Conservation (phyloP, 2,797 vertebrate species). For the Graptemys geographica region DNA sequence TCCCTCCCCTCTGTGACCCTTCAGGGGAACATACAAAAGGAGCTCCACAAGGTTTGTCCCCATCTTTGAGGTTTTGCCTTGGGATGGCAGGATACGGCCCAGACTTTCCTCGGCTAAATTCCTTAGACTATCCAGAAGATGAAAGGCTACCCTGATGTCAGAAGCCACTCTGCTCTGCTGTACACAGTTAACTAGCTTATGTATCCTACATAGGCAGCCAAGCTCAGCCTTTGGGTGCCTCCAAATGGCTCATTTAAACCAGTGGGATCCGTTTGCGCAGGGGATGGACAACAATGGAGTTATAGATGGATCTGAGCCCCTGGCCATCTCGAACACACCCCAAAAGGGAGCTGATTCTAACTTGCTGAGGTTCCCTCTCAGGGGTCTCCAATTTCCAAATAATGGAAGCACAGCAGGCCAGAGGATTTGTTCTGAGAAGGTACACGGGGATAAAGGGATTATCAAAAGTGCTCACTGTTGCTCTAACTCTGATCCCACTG, state of each 20-base stretch:
- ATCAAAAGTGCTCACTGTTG: not conserved
- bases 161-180: not conserved
- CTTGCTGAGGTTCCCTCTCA: not conserved
- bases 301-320: not conserved
- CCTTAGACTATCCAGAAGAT: not conserved
- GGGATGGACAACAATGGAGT: not conserved
- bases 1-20: not conserved
- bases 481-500: not conserved
- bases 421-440: not conserved
- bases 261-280: not conserved
- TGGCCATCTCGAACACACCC: not conserved
- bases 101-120: not conserved
- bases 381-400: not conserved
- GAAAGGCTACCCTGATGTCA: not conserved
- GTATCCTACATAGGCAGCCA: not conserved
- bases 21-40: not conserved
- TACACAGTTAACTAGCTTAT: too few relatives aligned
- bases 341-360: accelerated
- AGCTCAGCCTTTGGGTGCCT: not conserved
- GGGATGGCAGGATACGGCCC: not conserved
- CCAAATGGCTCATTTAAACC: not conserved
- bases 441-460: not conserved
- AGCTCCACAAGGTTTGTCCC: not conserved
- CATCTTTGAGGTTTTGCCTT: not conserved
- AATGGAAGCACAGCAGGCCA: not conserved